Conservation (phyloP, 2,797 vertebrate genomes). For the Menidia menidia region DNA sequence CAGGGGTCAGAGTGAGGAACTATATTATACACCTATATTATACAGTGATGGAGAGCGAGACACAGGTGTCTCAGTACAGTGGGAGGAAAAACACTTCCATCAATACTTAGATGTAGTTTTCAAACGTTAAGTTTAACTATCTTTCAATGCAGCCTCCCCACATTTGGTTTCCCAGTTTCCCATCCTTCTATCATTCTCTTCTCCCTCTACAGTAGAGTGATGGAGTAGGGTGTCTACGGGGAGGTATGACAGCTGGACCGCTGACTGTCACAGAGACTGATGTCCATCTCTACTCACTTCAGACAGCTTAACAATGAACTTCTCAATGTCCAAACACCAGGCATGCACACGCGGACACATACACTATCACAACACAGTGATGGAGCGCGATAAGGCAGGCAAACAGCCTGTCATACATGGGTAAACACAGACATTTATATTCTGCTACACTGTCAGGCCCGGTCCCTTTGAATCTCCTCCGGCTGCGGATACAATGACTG, state of each 20-base stretch:
- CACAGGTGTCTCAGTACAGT: neutral
- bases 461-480: constrained; percentile 24
- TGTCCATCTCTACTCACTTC: constrained; percentile 65
- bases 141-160: constrained; percentile 10
- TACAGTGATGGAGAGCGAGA: too few relatives aligned
- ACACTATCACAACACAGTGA: constrained; percentile 38
- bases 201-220: constrained; percentile 56
- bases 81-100: neutral
- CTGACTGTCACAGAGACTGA: constrained; percentile 77
- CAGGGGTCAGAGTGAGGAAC: neutral
- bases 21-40: neutral
- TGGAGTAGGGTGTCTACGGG: constrained; percentile 66
- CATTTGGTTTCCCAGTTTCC: constrained; percentile 18
- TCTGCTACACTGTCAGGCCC: constrained; percentile 23
- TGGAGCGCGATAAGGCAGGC: constrained; percentile 35
- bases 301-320: constrained; percentile 74
- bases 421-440: constrained; percentile 46
- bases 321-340: constrained; percentile 62
- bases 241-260: constrained; percentile 73
- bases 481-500: neutral
- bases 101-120: constrained; percentile 15
- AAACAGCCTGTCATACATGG: constrained; percentile 26
- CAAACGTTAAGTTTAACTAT: constrained; percentile 17
- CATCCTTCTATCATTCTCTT: constrained; percentile 11
- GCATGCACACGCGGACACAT: constrained; percentile 9